phyloP scores from a whole-genome alignment of 2,888 invertebrate genomes.

The Nemotelus nigrinus region DNA sequence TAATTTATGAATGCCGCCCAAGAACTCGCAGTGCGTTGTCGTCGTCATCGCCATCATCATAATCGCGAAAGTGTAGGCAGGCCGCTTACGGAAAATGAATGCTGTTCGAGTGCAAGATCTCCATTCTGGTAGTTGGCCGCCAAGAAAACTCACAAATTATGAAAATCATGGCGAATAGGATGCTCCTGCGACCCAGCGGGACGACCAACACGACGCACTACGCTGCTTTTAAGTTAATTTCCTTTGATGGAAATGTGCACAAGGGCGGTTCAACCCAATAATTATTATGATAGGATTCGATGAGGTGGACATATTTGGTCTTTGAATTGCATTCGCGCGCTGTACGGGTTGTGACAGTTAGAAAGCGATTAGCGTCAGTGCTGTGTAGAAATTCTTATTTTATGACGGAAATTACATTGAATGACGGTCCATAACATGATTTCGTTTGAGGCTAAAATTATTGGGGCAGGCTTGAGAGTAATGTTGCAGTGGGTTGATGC shows the following conservation, averaged over 20 bases:
- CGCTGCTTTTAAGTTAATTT: conserved; percentile 1
- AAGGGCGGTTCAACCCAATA: conserved; percentile 15
- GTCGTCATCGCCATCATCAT: not conserved
- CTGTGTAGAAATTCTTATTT: not conserved
- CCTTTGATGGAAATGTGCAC: not conserved
- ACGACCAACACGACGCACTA: not conserved
- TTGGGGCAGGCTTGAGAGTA: too few relatives aligned
- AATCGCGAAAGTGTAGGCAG: not conserved
- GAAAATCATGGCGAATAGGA: not conserved
- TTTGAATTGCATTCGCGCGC: conserved; percentile 4
- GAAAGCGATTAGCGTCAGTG: conserved; percentile 16
- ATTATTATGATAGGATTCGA: conserved; percentile 25
- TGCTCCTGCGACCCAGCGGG: too few relatives aligned
- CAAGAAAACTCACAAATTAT: not conserved
- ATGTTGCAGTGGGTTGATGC: too few relatives aligned
- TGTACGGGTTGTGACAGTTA: not conserved
- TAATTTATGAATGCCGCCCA: conserved; percentile 41
- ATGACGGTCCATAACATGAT: too few relatives aligned
- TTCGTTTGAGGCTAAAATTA: too few relatives aligned
- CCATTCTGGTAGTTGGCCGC: too few relatives aligned
- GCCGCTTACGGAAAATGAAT: conserved; percentile 26
- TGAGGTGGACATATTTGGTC: conserved; percentile 30
- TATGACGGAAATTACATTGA: not conserved
- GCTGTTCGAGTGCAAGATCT: not conserved
- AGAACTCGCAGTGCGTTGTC: not conserved